Evolutionary conservation across 1,140 invertebrate genomes (phyloP).

Genomic region (Caenorhabditis remanei): DNA sequence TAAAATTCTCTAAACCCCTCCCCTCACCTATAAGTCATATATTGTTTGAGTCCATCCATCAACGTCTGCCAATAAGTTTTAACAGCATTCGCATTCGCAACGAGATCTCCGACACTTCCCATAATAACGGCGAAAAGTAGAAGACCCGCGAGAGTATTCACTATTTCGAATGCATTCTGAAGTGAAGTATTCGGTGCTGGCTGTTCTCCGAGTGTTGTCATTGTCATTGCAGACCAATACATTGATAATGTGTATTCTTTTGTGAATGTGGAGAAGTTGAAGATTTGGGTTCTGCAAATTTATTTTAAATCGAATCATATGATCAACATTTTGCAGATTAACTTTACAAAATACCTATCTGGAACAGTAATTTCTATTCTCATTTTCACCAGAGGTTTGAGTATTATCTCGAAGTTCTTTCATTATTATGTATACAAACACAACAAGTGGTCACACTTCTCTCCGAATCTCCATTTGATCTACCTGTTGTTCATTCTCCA

Average conservation of each 20-base stretch:
- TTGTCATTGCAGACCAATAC: slow-evolving; percentile 61
- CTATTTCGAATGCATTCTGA: slow-evolving; percentile 57
- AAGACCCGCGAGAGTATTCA: slow-evolving; percentile 43
- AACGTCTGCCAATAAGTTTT: slow-evolving; percentile 50
- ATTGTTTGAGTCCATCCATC: slow-evolving; percentile 57
- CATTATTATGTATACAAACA: background rate
- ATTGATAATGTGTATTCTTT: slow-evolving; percentile 54
- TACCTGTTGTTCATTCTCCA: slow-evolving; percentile 52
- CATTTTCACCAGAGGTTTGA: too few relatives aligned
- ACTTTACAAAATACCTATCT: background rate
- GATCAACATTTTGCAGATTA: too few relatives aligned
- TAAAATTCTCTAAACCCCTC: background rate
- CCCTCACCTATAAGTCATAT: slow-evolving; percentile 52
- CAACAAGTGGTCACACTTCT: slow-evolving; percentile 9
- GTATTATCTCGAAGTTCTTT: too few relatives aligned
- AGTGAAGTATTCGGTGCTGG: slow-evolving; percentile 34
- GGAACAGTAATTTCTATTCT: too few relatives aligned
- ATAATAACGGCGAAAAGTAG: slow-evolving; percentile 61
- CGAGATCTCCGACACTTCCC: slow-evolving; percentile 56
- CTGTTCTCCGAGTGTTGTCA: slow-evolving; percentile 59
- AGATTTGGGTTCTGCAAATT: slow-evolving; percentile 37
- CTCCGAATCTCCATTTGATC: background rate
- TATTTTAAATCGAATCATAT: background rate
- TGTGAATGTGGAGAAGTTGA: slow-evolving; percentile 51
- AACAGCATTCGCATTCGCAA: slow-evolving; percentile 24